Conservation (phyloP, 2,888 invertebrate genomes). For the Apamea sordens region DNA sequence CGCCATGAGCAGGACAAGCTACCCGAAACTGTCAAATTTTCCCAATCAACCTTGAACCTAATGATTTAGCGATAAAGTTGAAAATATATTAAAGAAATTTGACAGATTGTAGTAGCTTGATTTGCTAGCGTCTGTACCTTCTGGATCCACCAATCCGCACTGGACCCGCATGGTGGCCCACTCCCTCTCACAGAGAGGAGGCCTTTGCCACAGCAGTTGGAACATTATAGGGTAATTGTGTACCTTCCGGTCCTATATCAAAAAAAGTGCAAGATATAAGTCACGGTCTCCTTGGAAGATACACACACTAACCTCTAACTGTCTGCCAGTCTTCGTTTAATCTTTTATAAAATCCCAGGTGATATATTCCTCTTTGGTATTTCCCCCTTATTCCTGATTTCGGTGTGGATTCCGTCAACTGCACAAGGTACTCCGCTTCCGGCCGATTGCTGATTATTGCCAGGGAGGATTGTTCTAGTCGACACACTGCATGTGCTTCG, state of each 20-base stretch:
- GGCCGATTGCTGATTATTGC: conserved; percentile 75
- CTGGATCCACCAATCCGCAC: too few relatives aligned
- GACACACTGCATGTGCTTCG: conserved; percentile 77
- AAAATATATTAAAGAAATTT: too few relatives aligned
- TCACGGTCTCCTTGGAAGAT: neutral
- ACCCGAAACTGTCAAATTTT: too few relatives aligned
- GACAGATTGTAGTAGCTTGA: too few relatives aligned
- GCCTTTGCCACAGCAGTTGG: too few relatives aligned
- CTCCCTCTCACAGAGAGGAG: too few relatives aligned
- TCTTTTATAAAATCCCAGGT: conserved; percentile 71
- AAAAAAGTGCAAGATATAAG: neutral
- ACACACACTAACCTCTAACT: conserved; percentile 68
- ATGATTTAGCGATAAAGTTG: too few relatives aligned
- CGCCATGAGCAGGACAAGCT: too few relatives aligned
- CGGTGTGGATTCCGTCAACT: conserved; percentile 22
- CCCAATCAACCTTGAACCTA: too few relatives aligned
- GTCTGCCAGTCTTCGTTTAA: conserved; percentile 71
- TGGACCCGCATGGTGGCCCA: too few relatives aligned
- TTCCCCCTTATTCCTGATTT: conserved; percentile 23
- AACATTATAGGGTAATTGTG: too few relatives aligned
- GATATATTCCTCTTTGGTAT: conserved; percentile 57
- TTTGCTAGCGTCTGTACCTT: too few relatives aligned
- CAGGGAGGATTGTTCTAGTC: conserved; percentile 76
- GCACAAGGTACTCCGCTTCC: conserved; percentile 45
- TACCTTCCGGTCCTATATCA: neutral